Conservation (phyloP, 2,888 invertebrate species). For the Epistrophella euchroma region DNA sequence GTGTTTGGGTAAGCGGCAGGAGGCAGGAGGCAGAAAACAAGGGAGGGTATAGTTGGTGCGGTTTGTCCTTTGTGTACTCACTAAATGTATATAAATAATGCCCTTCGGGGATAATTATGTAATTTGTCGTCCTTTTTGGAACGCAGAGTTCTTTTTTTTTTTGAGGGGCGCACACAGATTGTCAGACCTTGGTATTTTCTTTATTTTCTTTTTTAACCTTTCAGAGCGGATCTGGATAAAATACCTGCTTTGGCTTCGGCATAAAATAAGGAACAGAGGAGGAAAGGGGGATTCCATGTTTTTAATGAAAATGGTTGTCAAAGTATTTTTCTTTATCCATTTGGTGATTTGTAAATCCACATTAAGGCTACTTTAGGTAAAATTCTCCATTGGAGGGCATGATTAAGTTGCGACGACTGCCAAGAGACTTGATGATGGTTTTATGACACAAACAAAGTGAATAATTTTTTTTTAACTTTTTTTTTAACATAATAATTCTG, state of each 20-base stretch:
- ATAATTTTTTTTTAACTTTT: constrained; percentile 11
- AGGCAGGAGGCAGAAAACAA: not conserved
- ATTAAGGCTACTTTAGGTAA: constrained; percentile 66
- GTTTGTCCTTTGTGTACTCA: constrained; percentile 34
- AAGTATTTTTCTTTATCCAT: constrained; percentile 56
- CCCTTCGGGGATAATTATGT: constrained; percentile 74
- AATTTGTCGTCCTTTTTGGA: constrained; percentile 72
- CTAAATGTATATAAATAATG: constrained; percentile 68
- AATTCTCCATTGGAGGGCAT: constrained; percentile 50
- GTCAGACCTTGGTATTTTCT: constrained; percentile 29
- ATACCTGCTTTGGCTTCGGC: constrained; percentile 24
- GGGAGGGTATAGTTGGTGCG: constrained; percentile 10
- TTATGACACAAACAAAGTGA: constrained; percentile 31
- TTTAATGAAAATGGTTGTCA: constrained; percentile 74
- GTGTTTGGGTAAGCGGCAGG: constrained; percentile 58
- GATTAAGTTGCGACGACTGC: constrained; percentile 35
- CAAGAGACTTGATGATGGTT: constrained; percentile 26
- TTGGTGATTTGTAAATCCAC: constrained; percentile 67
- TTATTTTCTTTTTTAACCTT: constrained; percentile 43
- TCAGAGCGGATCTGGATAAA: constrained; percentile 61
- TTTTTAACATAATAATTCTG: constrained; percentile 38
- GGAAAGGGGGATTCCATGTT: constrained; percentile 12
- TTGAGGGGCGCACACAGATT: constrained; percentile 42
- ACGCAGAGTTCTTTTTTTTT: constrained; percentile 49
- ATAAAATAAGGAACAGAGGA: not conserved